Evolutionary conservation across 1,140 invertebrate species (phyloP), one percentile per base, ranked within the genome.

Genomic region (Ceratosolen solmsi): DNA sequence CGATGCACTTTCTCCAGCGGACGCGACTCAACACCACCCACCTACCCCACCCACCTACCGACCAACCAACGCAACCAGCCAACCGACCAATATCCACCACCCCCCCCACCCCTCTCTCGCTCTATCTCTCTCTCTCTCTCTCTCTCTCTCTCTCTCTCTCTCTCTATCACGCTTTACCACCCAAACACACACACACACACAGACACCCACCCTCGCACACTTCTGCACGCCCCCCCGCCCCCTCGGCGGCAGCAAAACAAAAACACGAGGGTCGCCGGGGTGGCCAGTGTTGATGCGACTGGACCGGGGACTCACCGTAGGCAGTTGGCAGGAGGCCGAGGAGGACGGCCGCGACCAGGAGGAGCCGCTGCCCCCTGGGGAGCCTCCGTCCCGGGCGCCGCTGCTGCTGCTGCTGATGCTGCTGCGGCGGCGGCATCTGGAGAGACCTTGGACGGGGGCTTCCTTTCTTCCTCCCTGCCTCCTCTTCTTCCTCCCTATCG

Each of bases 221-320:
- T n/a, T n/a, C n/a, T n/a, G n/a, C n/a, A n/a, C n/a, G n/a, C n/a
- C n/a, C n/a, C n/a, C n/a, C n/a, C n/a, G n/a, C n/a, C n/a, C n/a
- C n/a, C n/a, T n/a, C n/a, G n/a, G n/a, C n/a, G n/a, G n/a, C n/a
- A n/a, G n/a, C n/a, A n/a, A n/a, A n/a, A n/a, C n/a, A n/a, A n/a
- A n/a, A n/a, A n/a, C n/a, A n/a, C n/a, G n/a, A n/a, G n/a, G n/a
- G n/a, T n/a, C n/a, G n/a, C n/a, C n/a, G 54, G 4, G 65, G 33
- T 4, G 36, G 36, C 9, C 33, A 41, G 27, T 25, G 54, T 25
- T 9, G 33, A 25, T 8, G 46, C 25, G n/a, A 27, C 70, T 3
- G 20, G 38, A 36, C 20, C 54, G 7, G 0, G 33, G 3, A 87
- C 89, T 91, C 74, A 90, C 90, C 90, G 73, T 83, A 84, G 74